Conservation (phyloP, 2,113 vertebrate genomes). For the Arothron firmamentum region DNA sequence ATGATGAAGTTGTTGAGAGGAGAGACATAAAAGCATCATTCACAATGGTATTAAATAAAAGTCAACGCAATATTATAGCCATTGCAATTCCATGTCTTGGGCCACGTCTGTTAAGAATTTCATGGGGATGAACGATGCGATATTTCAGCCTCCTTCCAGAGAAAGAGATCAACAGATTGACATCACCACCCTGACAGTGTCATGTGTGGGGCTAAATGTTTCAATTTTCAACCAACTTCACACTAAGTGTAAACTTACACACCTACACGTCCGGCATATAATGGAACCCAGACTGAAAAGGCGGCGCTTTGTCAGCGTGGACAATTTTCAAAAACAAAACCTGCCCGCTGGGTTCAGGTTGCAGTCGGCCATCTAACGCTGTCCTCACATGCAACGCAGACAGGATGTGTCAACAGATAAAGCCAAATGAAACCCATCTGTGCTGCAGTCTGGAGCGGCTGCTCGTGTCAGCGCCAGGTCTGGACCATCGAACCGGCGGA, state of each 20-base stretch:
- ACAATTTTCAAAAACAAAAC: not conserved
- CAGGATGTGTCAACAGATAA: slow-evolving; percentile 50
- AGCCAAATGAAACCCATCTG: slow-evolving; percentile 55
- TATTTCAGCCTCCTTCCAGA: not conserved
- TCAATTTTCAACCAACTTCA: not conserved
- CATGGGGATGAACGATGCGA: not conserved
- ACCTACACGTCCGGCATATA: not conserved
- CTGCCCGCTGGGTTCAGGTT: slow-evolving; percentile 23
- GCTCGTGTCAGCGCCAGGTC: slow-evolving; percentile 30
- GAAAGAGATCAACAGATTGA: not conserved
- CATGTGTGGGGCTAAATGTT: not conserved
- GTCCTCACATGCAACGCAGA: slow-evolving; percentile 44
- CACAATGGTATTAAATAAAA: too few relatives aligned
- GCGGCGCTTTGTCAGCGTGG: slow-evolving; percentile 3
- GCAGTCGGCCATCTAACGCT: slow-evolving; percentile 23
- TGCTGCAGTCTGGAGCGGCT: slow-evolving; percentile 26
- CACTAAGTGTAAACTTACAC: not conserved
- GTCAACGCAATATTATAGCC: not conserved
- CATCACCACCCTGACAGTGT: not conserved
- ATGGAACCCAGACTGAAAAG: not conserved
- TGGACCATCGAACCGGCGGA: slow-evolving; percentile 4
- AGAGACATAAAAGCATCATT: too few relatives aligned
- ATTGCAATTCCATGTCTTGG: not conserved
- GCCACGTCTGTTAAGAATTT: not conserved
- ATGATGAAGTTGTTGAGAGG: too few relatives aligned